Conservation (phyloP, 2,888 invertebrate genomes). For the Psylliodes chrysocephalus region DNA sequence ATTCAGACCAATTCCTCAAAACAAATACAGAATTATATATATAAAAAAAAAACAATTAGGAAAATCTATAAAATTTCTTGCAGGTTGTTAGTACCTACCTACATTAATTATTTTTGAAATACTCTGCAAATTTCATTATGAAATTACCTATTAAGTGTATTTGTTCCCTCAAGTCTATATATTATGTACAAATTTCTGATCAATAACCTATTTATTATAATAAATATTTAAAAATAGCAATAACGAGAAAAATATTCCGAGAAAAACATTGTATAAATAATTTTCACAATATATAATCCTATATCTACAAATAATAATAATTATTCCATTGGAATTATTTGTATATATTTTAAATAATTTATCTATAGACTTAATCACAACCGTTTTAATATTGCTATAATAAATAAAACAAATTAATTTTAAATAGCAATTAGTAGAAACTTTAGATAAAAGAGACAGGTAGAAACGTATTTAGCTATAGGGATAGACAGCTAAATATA, state of each 20-base stretch:
- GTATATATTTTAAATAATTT: background rate
- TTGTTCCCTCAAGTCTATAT: constrained; percentile 25
- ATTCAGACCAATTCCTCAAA: background rate
- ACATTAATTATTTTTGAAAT: background rate
- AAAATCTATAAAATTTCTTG: background rate
- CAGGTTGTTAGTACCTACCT: background rate
- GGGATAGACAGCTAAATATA: background rate
- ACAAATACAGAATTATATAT: background rate
- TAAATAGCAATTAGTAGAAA: background rate
- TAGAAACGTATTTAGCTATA: background rate
- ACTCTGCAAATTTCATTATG: too few species aligned
- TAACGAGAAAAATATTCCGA: too few species aligned
- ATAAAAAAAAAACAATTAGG: too few species aligned
- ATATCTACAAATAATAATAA: background rate
- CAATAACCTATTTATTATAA: background rate
- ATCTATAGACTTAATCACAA: constrained; percentile 15
- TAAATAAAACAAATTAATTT: background rate
- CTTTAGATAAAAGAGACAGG: background rate
- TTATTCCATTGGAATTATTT: constrained; percentile 10
- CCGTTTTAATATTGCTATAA: constrained; percentile 23
- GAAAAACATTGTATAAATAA: constrained; percentile 2
- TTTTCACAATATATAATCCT: background rate
- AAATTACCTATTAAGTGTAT: constrained; percentile 22
- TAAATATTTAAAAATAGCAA: constrained; percentile 1
- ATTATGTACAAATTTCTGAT: background rate